Conservation (phyloP, 2,888 invertebrate species). For the Anarsia innoxiella region DNA sequence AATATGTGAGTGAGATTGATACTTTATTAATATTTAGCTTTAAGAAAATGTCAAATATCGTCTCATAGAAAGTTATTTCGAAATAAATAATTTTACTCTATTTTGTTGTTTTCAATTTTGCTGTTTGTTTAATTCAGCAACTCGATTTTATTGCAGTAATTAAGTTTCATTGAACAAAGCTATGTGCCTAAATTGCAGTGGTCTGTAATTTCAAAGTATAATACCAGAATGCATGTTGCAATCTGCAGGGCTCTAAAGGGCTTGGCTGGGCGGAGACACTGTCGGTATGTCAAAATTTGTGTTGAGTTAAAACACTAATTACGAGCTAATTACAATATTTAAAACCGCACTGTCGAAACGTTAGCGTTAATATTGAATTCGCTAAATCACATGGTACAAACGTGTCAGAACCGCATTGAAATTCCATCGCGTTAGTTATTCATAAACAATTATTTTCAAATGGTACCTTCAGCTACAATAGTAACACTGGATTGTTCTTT, state of each 20-base stretch:
- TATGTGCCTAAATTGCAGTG: conserved; percentile 7
- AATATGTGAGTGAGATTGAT: conserved; percentile 31
- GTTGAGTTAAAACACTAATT: conserved; percentile 6
- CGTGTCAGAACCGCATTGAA: no score
- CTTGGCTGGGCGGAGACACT: background rate
- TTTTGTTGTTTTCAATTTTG: background rate
- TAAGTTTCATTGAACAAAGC: no score
- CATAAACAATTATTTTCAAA: no score
- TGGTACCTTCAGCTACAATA: no score
- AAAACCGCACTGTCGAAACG: no score
- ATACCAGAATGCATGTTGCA: conserved; percentile 8
- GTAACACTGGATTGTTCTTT: no score
- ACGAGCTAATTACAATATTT: no score
- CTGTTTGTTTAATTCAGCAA: background rate
- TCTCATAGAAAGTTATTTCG: conserved; percentile 35
- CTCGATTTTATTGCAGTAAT: no score
- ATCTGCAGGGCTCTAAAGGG: conserved; percentile 4
- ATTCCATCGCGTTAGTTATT: no score
- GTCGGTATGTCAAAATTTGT: background rate
- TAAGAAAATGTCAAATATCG: conserved; percentile 21
- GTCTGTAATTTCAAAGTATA: conserved; percentile 12
- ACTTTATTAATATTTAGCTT: conserved; percentile 20
- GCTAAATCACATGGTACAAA: no score
- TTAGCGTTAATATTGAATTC: no score
- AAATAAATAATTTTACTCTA: conserved; percentile 31